phyloP scores from a whole-genome alignment of 2,113 vertebrate species.

The Oreochromis niloticus region DNA sequence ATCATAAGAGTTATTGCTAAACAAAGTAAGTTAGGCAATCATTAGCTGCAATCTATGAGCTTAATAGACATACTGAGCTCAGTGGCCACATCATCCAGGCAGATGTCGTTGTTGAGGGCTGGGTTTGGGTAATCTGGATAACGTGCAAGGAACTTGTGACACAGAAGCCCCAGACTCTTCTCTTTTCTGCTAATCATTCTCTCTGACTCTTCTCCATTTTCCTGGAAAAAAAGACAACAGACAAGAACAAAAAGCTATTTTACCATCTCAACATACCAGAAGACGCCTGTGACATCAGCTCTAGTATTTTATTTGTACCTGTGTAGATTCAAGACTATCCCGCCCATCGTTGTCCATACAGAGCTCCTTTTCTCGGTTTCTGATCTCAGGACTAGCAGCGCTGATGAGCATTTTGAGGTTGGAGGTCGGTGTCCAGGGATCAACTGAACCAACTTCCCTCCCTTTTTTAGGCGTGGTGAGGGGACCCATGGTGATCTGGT shows the following conservation, averaged over 20 bases:
- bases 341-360: conserved; percentile 53
- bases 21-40: neutral
- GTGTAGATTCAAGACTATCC: conserved; percentile 67
- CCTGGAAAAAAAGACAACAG: conserved; percentile 58
- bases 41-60: neutral
- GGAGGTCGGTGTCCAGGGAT: conserved; percentile 94
- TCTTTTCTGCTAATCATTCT: conserved; percentile 90
- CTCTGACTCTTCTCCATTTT: conserved; percentile 84
- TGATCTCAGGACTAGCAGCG: conserved; percentile 91
- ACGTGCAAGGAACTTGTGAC: conserved; percentile 89
- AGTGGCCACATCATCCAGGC: conserved; percentile 89
- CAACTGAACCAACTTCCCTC: conserved; percentile 69
- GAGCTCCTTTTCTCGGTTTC: conserved; percentile 84
- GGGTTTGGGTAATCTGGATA: conserved; percentile 85
- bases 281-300: neutral
- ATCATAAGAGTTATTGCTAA: neutral
- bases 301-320: conserved; percentile 58
- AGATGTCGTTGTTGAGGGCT: conserved; percentile 82
- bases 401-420: conserved; percentile 97
- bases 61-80: conserved; percentile 83
- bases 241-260: neutral
- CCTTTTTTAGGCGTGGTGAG: conserved; percentile 86
- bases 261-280: neutral
- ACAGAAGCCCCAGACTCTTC: conserved; percentile 91
- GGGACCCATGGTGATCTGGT: conserved; percentile 67